phyloP scores from a whole-genome alignment of 2,113 vertebrate genomes.

The Solenodon paradoxus region DNA sequence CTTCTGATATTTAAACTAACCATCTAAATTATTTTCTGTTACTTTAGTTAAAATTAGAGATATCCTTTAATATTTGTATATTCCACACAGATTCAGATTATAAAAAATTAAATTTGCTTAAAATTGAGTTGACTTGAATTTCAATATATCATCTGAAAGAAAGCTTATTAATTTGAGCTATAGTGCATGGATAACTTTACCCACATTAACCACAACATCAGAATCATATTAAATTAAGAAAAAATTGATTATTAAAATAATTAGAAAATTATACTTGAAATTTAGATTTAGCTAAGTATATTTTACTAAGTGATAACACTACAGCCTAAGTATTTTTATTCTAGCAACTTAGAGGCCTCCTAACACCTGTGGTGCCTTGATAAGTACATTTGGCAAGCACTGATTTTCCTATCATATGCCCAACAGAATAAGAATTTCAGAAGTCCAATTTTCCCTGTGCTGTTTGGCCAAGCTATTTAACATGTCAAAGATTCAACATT shows the following conservation, averaged over 20 bases:
- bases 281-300: background rate
- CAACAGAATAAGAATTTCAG: background rate
- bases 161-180: background rate
- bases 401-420: background rate
- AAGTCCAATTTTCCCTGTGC: background rate
- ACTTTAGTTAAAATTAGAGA: background rate
- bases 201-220: background rate
- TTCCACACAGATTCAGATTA: background rate
- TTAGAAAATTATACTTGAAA: background rate
- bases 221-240: background rate
- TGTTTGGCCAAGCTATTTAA: background rate
- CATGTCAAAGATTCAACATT: background rate
- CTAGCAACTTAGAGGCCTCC: background rate
- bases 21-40: background rate
- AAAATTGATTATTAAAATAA: background rate
- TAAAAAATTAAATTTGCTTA: background rate
- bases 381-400: background rate
- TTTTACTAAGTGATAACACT: too few relatives aligned
- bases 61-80: background rate
- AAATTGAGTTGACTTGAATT: background rate
- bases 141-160: background rate
- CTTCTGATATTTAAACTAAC: background rate
- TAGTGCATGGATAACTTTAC: background rate
- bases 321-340: too few relatives aligned
- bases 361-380: background rate